phyloP scores from a whole-genome alignment of 2,113 vertebrate species.

The Pachycephala philippinensis region DNA sequence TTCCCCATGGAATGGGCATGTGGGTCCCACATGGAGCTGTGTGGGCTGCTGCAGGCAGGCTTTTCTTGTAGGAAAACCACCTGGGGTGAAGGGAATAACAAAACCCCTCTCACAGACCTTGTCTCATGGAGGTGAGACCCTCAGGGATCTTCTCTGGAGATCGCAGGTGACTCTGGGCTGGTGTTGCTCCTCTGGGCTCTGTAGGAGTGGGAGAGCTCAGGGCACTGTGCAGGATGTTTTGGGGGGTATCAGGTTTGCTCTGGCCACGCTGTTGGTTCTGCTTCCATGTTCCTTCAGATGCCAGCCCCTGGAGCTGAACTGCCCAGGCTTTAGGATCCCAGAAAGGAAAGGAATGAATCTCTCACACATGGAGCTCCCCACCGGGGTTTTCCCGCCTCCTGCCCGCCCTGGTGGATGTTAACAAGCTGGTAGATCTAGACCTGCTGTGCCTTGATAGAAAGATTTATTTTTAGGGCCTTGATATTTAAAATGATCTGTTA shows the following conservation, averaged over 20 bases:
- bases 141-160: not conserved
- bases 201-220: not conserved
- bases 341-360: not conserved
- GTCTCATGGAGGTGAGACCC: not conserved
- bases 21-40: not conserved
- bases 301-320: fast-evolving
- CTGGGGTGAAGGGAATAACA: not conserved
- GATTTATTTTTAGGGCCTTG: constrained; percentile 76
- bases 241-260: not conserved
- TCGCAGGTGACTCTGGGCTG: fast-evolving
- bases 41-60: not conserved
- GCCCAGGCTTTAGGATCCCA: not conserved
- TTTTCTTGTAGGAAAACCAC: not conserved
- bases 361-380: not conserved
- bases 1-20: fast-evolving
- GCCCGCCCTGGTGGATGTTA: constrained; percentile 56
- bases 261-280: not conserved
- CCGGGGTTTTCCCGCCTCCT: constrained; percentile 41
- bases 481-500: constrained; percentile 78
- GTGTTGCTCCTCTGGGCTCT: not conserved
- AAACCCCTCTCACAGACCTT: not conserved
- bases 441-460: constrained; percentile 68
- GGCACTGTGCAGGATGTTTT: not conserved
- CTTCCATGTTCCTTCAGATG: not conserved
- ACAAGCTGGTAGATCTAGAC: constrained; percentile 67